A percentile compares a stretch with the other conserved stretches of the same genome.
phyloP scores from a whole-genome alignment of 1,140 invertebrate species.

The Drosophila teissieri region DNA sequence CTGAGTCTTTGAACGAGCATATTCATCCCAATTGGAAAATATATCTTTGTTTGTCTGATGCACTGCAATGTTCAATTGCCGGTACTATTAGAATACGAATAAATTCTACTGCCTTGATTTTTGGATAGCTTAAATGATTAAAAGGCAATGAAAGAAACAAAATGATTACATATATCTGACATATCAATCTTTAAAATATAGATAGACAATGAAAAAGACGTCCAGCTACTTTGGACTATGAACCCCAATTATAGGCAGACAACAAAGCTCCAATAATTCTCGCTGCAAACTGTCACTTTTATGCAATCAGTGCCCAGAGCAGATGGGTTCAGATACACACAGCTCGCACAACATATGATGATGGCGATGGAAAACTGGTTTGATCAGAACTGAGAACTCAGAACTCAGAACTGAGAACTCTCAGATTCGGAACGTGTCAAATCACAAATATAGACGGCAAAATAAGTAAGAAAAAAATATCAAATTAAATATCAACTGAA shows the following conservation, averaged over 20 bases:
- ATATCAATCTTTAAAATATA: too few species aligned
- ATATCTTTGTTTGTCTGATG: too few species aligned
- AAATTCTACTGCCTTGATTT: too few species aligned
- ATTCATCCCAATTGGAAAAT: too few species aligned
- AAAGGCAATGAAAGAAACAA: too few species aligned
- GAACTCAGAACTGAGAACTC: slow-evolving; percentile 21
- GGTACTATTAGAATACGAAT: too few species aligned
- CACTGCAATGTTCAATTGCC: too few species aligned
- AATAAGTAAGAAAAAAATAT: slow-evolving; percentile 4
- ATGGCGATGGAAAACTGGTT: slow-evolving; percentile 51
- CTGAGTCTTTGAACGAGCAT: too few species aligned
- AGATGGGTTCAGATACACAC: slow-evolving; percentile 18
- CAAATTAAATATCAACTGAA: slow-evolving; percentile 38
- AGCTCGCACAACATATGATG: not conserved
- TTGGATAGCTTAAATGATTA: too few species aligned
- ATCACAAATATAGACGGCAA: slow-evolving; percentile 6
- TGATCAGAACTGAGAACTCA: slow-evolving; percentile 35
- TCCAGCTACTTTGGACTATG: slow-evolving; percentile 17
- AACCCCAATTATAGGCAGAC: slow-evolving; percentile 29
- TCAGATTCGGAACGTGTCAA: slow-evolving; percentile 5
- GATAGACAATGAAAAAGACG: slow-evolving; percentile 3
- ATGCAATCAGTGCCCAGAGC: slow-evolving; percentile 33
- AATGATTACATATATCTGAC: too few species aligned
- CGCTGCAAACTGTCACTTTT: slow-evolving; percentile 42
- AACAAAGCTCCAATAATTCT: slow-evolving; percentile 31